Evolutionary conservation across 2,888 invertebrate species (phyloP).

Genomic region (Darwinula stevensoni): DNA sequence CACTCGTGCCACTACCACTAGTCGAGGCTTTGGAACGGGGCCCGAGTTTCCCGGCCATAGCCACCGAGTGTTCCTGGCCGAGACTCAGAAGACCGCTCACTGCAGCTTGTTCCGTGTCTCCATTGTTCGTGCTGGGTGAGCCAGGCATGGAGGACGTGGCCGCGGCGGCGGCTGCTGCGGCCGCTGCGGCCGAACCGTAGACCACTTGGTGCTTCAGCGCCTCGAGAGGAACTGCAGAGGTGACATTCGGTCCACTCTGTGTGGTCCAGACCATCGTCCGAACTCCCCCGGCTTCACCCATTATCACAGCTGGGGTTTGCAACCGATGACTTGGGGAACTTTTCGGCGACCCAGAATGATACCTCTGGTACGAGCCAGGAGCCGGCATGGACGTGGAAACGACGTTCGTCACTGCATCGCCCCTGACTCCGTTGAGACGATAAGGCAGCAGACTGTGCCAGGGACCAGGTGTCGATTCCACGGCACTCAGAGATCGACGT

Average conservation of each 20-base stretch:
- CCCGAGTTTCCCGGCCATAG: too few relatives aligned
- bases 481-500: too few relatives aligned
- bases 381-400: background rate
- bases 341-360: too few relatives aligned
- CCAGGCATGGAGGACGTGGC: constrained; percentile 8
- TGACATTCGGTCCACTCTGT: constrained; percentile 20
- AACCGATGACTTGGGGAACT: constrained; percentile 10
- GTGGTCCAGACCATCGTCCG: constrained; percentile 37
- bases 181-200: constrained; percentile 14
- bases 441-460: too few relatives aligned
- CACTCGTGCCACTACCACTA: too few relatives aligned
- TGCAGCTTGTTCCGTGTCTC: constrained; percentile 9
- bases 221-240: constrained; percentile 16
- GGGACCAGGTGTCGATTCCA: too few relatives aligned
- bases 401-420: too few relatives aligned
- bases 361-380: too few relatives aligned
- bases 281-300: constrained; percentile 70
- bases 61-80: constrained; percentile 13
- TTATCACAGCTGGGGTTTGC: constrained; percentile 54
- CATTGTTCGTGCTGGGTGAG: constrained; percentile 7
- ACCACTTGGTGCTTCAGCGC: constrained; percentile 18
- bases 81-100: constrained; percentile 15
- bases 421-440: too few relatives aligned
- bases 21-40: too few relatives aligned
- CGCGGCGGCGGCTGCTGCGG: constrained; percentile 7